Percentiles rank a stretch among this genome's conserved stretches.
Conservation (phyloP, 2,888 invertebrate genomes). For the Melinopterus prodromus region DNA sequence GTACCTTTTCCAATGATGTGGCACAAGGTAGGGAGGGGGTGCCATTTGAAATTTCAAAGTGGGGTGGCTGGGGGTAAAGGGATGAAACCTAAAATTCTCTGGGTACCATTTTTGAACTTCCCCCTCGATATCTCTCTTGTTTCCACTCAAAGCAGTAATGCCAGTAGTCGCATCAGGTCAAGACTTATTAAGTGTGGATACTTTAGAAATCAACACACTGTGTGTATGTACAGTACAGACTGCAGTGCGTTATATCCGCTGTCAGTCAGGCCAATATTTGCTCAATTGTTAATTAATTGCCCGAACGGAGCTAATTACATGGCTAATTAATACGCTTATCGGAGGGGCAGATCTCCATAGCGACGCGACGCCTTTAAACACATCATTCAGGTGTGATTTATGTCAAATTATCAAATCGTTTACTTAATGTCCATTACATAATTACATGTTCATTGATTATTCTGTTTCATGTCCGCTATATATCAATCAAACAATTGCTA, state of each 20-base stretch:
- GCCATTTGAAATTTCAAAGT: too few species aligned
- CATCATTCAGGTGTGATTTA: not conserved
- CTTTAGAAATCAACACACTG: too few species aligned
- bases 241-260: not conserved
- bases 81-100: too few species aligned
- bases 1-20: too few species aligned
- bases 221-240: too few species aligned
- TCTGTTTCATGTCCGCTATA: not conserved
- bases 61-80: too few species aligned
- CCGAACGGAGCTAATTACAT: not conserved
- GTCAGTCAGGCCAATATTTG: not conserved
- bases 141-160: too few species aligned
- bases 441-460: not conserved
- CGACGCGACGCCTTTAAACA: not conserved
- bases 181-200: too few species aligned
- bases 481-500: not conserved
- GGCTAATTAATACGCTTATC: not conserved
- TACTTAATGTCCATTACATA: not conserved
- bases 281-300: not conserved
- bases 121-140: too few species aligned
- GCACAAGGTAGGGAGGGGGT: too few species aligned
- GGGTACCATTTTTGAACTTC: too few species aligned
- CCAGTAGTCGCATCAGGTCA: too few species aligned
- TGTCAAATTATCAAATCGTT: constrained; percentile 4
- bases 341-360: not conserved